These are phyloP conservation scores for Idaea straminata DNA, from an alignment of 2,888 invertebrate genomes.

Conservation along the genomic window DNA sequence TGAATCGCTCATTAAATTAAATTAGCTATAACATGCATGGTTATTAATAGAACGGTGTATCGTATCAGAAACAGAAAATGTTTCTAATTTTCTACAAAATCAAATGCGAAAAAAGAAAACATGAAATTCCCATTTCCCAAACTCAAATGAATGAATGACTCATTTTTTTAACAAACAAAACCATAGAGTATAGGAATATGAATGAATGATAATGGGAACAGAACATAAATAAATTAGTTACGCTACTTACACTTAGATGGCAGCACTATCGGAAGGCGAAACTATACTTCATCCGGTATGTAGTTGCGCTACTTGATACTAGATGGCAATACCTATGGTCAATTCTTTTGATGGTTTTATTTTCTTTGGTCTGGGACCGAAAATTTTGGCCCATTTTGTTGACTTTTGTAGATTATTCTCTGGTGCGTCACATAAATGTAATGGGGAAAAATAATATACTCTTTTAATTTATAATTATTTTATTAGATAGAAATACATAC, in stretches of 20 bases:
- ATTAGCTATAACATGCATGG: slow-evolving; percentile 42
- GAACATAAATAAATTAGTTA: neutral
- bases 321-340: too few species aligned
- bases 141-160: neutral
- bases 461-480: neutral
- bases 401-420: too few species aligned
- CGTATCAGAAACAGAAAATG: neutral
- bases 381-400: too few species aligned
- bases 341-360: too few species aligned
- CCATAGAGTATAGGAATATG: neutral
- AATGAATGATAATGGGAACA: neutral
- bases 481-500: neutral
- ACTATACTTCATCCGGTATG: neutral
- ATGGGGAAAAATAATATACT: slow-evolving; percentile 7
- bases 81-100: neutral
- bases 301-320: neutral
- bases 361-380: too few species aligned
- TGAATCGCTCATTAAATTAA: slow-evolving; percentile 67
- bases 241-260: neutral
- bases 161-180: neutral
- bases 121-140: neutral
- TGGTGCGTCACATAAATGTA: too few species aligned
- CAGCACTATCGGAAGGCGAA: neutral
- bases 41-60: slow-evolving; percentile 21
- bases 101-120: neutral